phyloP scores from a whole-genome alignment of 2,888 invertebrate genomes.

The Agrilus biguttatus region DNA sequence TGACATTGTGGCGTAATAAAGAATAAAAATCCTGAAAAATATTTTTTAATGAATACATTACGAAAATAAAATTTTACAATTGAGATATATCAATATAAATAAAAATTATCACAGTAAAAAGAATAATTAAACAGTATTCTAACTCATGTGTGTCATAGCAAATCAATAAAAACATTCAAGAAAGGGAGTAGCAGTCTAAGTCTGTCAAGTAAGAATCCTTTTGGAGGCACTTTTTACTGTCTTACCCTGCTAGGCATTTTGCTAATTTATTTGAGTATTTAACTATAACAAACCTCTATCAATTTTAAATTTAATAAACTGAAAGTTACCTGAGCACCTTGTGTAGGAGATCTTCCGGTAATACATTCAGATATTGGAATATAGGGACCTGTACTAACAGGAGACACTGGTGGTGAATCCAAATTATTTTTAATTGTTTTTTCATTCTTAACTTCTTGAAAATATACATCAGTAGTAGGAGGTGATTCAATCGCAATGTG shows the following conservation, averaged over 20 bases:
- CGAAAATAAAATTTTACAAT: not conserved
- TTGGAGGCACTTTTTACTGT: too few relatives aligned
- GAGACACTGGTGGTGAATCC: slow-evolving; percentile 48
- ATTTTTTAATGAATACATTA: not conserved
- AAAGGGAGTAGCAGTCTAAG: too few relatives aligned
- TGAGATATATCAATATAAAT: not conserved
- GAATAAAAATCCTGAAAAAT: slow-evolving; percentile 20
- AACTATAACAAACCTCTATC: too few relatives aligned
- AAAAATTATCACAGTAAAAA: too few relatives aligned
- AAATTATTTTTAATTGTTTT: slow-evolving; percentile 11
- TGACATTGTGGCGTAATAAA: slow-evolving; percentile 21
- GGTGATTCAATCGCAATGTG: not conserved
- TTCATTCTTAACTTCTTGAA: not conserved
- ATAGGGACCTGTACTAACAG: slow-evolving; percentile 66
- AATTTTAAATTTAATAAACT: too few relatives aligned
- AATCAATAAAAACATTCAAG: too few relatives aligned
- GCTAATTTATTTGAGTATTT: too few relatives aligned
- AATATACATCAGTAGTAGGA: not conserved
- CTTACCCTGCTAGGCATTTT: too few relatives aligned
- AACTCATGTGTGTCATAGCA: not conserved
- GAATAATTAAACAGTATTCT: not conserved
- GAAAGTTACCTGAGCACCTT: slow-evolving; percentile 17
- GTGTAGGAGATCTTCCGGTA: slow-evolving; percentile 47
- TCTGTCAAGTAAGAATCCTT: too few relatives aligned
- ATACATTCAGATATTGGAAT: slow-evolving; percentile 88